These are phyloP conservation scores for Bimastos eiseni DNA, from an alignment of 2,888 invertebrate genomes.

Conservation along the genomic window DNA sequence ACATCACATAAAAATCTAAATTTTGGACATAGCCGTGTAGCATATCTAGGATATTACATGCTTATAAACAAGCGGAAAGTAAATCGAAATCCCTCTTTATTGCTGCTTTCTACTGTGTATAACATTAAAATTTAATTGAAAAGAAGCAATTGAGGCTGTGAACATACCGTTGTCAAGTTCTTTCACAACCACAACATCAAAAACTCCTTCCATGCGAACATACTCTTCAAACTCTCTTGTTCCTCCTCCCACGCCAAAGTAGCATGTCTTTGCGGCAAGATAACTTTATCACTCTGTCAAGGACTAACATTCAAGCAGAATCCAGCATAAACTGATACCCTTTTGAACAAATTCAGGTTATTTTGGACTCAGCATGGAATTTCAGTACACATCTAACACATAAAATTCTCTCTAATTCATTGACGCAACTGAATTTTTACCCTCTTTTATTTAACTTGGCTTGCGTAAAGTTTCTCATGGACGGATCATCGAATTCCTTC, in stretches of 20 bases:
- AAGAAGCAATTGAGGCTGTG: neutral
- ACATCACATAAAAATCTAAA: too few relatives aligned
- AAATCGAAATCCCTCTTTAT: too few relatives aligned
- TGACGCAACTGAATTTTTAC: neutral
- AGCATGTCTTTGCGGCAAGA: constrained; percentile 16
- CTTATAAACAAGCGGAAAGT: too few relatives aligned
- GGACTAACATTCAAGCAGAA: neutral
- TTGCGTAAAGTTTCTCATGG: too few relatives aligned
- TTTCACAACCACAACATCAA: neutral
- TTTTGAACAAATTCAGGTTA: neutral
- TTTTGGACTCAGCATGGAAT: neutral
- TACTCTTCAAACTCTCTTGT: constrained; percentile 24
- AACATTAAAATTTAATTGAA: too few relatives aligned
- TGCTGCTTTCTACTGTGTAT: too few relatives aligned
- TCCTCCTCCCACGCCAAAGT: constrained; percentile 19
- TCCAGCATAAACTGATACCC: neutral
- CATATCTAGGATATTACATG: too few relatives aligned
- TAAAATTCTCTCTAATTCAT: neutral
- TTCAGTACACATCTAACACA: neutral
- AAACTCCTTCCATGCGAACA: constrained; percentile 14
- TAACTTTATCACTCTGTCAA: neutral
- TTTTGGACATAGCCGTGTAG: too few relatives aligned
- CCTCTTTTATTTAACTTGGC: too few relatives aligned
- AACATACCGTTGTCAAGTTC: neutral
- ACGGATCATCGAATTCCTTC: too few relatives aligned